Percentiles rank a stretch among this genome's conserved stretches.
Conservation (phyloP, 2,888 invertebrate species). For the Melieria omissa region DNA sequence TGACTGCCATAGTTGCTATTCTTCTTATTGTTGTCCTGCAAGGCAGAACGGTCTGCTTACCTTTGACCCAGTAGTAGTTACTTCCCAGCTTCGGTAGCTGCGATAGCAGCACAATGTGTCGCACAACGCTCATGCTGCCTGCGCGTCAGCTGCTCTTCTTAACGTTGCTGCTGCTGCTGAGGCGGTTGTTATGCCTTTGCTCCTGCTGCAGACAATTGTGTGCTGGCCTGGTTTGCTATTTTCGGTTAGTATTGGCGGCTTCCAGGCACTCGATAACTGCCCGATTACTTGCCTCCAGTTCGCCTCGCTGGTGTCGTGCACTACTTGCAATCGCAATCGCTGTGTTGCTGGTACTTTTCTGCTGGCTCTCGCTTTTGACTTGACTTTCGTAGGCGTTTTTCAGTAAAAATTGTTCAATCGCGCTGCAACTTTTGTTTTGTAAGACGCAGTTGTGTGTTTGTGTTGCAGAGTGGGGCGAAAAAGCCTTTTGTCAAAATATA, state of each 20-base stretch:
- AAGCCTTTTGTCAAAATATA: conserved; percentile 38
- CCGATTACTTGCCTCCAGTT: background rate
- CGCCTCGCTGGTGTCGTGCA: background rate
- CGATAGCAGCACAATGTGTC: conserved; percentile 58
- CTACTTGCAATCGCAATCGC: conserved; percentile 6
- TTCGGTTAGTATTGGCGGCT: too few relatives aligned
- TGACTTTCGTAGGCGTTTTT: conserved; percentile 8
- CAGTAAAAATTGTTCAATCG: background rate
- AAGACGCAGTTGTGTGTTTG: conserved; percentile 38
- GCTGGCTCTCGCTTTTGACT: background rate
- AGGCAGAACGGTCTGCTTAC: conserved; percentile 46
- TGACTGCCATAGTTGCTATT: background rate
- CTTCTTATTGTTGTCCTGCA: background rate
- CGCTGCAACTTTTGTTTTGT: conserved; percentile 39
- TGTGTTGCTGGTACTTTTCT: background rate
- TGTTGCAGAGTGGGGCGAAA: conserved; percentile 1
- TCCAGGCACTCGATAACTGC: background rate
- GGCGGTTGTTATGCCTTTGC: background rate
- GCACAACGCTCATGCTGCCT: conserved; percentile 58
- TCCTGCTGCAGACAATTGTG: background rate
- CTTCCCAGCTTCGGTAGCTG: conserved; percentile 56
- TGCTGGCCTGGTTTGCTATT: too few relatives aligned
- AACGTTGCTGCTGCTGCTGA: background rate
- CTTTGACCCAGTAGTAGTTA: conserved; percentile 55
- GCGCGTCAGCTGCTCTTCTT: background rate